phyloP scores from a whole-genome alignment of 1,140 invertebrate species.

The Lucilia cuprina region DNA sequence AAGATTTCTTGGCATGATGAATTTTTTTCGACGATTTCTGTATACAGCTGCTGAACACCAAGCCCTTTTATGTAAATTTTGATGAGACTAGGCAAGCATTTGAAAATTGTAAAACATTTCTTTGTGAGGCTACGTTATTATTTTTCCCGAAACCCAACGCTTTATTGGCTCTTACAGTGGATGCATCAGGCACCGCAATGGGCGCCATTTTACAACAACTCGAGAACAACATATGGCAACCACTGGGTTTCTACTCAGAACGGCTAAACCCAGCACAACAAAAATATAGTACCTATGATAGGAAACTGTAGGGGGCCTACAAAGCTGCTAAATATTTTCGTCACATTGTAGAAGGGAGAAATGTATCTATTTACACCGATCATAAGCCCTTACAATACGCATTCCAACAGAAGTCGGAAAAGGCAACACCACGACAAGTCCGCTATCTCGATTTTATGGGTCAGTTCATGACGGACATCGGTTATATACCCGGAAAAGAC shows the following conservation, averaged over 20 bases:
- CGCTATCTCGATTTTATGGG: conserved; percentile 59
- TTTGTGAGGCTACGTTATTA: conserved; percentile 39
- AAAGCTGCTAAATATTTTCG: conserved; percentile 41
- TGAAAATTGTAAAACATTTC: conserved; percentile 48
- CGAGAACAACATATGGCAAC: not conserved
- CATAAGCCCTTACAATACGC: conserved; percentile 60
- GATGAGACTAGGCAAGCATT: conserved; percentile 40
- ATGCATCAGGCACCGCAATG: conserved; percentile 47
- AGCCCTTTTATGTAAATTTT: conserved; percentile 42
- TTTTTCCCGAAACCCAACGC: conserved; percentile 39
- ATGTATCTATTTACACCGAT: conserved; percentile 58
- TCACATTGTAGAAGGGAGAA: conserved; percentile 55
- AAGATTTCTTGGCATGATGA: conserved; percentile 62
- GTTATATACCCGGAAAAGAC: conserved; percentile 53
- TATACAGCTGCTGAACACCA: conserved; percentile 46
- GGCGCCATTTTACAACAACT: conserved; percentile 48
- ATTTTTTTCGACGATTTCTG: conserved; percentile 57
- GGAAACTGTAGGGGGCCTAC: conserved; percentile 55
- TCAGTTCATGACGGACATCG: conserved; percentile 58
- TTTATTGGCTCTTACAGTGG: conserved; percentile 39
- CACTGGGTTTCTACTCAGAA: not conserved
- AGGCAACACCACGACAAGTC: conserved; percentile 47
- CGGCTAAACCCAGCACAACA: conserved; percentile 18
- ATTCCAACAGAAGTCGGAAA: conserved; percentile 50
- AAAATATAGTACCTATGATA: conserved; percentile 49